These are phyloP conservation scores for Pipa parva DNA, from an alignment of 2,113 vertebrate species.

Conservation along the genomic window DNA sequence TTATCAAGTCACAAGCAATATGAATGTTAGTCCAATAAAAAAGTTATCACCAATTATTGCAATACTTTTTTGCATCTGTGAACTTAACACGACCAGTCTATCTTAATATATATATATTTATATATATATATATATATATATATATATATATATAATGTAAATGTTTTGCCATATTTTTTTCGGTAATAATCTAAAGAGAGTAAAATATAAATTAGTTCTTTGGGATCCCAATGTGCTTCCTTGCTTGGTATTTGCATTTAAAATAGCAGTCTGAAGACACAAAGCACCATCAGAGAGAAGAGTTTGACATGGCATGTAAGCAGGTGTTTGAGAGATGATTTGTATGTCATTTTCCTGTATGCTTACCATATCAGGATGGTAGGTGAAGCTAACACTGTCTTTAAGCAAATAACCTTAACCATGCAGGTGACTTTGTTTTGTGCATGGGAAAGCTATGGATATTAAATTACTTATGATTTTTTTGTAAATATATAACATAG, in stretches of 20 bases:
- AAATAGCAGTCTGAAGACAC: background rate
- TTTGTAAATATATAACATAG: too few relatives aligned
- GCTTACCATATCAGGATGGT: conserved; percentile 20
- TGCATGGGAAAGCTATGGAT: too few relatives aligned
- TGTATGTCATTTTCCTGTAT: conserved; percentile 28
- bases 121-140: too few relatives aligned
- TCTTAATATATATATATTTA: too few relatives aligned
- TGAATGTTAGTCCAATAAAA: too few relatives aligned
- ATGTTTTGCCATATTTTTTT: background rate
- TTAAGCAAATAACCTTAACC: conserved; percentile 29
- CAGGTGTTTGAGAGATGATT: conserved; percentile 25
- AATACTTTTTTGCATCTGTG: too few relatives aligned
- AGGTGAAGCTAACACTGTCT: conserved; percentile 17
- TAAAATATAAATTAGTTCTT: background rate
- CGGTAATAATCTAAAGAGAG: background rate
- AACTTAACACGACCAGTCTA: too few relatives aligned
- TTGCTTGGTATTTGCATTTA: background rate
- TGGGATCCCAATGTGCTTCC: background rate
- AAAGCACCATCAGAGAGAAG: background rate
- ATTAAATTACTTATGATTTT: too few relatives aligned
- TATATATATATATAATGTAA: background rate
- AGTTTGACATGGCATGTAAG: background rate
- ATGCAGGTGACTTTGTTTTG: too few relatives aligned
- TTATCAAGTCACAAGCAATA: too few relatives aligned
- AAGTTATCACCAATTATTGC: too few relatives aligned